Evolutionary conservation across 2,113 vertebrate genomes (phyloP), one percentile per base, ranked within the genome.

Genomic region (Callipepla squamata): DNA sequence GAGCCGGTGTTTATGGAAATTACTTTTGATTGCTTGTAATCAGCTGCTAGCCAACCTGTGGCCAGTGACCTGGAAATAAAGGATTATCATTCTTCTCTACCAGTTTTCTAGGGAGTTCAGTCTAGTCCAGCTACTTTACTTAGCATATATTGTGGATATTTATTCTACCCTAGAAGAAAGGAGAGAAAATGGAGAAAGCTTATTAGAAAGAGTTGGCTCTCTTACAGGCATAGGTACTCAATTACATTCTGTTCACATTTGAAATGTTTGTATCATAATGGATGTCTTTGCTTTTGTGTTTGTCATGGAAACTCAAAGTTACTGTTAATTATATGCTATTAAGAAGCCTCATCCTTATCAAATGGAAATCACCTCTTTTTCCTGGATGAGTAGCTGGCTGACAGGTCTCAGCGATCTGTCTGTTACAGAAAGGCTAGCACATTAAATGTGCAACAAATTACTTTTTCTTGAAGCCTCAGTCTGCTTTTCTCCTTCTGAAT

Each of bases 191-290:
- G 15, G 25, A 95, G 44, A 32, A 75, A 17, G 48, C 51, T 36
- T 44, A 26, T 7, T 66, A 79, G 48, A 88, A 87, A 16, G 57
- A 53, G 68, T 86, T 94, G 94, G 85, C 47, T 34, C 30, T 80
- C 32, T 87, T 0, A 0, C 36, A 85, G 81, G 44, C 12, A 8
- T 16, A 40, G 76, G 23, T 82, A 69, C 4, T 89, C 55, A 62
- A 70, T 89, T 92, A 44, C 51, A 34, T 87, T 90, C 36, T 67
- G 8, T 51, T 89, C 85, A 20, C 13, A 25, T 90, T 77, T 90
- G 66, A 94, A 83, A 65, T 92, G 91, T 96, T 92, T 93, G 5
- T 94, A 78, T 83, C 48, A 9, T 74, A 92, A 80, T 94, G 85
- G 76, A 91, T 91, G 51, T 72, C 65, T 91, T 76, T 6, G 0